phyloP scores from a whole-genome alignment of 2,797 vertebrate genomes.

The Leucoraja ocellata region DNA sequence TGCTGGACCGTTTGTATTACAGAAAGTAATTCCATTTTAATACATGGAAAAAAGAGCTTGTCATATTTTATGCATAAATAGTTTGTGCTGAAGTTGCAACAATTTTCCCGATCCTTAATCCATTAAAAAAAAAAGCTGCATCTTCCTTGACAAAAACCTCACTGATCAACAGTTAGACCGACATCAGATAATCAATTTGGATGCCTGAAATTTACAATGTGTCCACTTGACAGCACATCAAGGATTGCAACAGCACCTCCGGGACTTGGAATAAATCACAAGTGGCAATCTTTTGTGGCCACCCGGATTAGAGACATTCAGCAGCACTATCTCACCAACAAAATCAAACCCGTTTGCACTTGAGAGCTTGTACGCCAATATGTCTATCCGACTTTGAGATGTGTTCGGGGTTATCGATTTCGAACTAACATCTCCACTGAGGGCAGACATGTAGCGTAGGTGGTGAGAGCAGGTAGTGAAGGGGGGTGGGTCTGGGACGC shows the following conservation, averaged over 20 bases:
- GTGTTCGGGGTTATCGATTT: not conserved
- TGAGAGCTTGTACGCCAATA: not conserved
- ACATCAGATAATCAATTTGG: not conserved
- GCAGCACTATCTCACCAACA: not conserved
- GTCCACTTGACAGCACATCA: no score
- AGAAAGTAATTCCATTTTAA: not conserved
- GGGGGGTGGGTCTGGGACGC: no score
- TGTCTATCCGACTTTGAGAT: not conserved
- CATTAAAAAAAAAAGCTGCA: not conserved
- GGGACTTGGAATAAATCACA: not conserved
- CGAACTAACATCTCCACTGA: not conserved
- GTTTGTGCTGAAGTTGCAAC: conserved; percentile 24
- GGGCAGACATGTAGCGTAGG: no score
- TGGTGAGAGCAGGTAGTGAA: no score
- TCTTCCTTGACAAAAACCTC: not conserved
- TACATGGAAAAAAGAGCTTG: not conserved
- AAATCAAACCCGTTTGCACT: not conserved
- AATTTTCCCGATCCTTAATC: not conserved
- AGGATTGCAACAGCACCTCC: no score
- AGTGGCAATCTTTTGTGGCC: not conserved
- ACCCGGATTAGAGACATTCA: not conserved
- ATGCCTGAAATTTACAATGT: not conserved
- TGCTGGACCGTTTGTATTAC: not conserved
- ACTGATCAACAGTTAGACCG: not conserved
- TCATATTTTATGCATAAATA: not conserved